Percentiles rank a stretch among this genome's conserved stretches.
phyloP scores from a whole-genome alignment of 2,888 invertebrate genomes.

The Phyllotreta striolata region DNA sequence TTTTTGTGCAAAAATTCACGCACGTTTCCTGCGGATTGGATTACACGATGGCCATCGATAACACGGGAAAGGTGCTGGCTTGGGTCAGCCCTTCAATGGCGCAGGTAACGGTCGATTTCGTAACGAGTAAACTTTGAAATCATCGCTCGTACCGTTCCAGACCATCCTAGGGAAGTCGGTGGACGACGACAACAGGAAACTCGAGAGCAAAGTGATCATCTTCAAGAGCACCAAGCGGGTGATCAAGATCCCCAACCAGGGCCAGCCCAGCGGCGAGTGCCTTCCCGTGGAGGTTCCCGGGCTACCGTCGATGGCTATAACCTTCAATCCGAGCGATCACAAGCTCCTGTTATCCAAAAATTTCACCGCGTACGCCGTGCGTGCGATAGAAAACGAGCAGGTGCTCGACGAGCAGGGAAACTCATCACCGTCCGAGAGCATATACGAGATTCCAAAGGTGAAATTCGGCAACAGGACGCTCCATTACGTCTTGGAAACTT shows the following conservation, averaged over 20 bases:
- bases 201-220: conserved; percentile 68
- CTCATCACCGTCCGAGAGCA: conserved; percentile 43
- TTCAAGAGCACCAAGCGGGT: conserved; percentile 78
- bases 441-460: conserved; percentile 46
- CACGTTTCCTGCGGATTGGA: conserved; percentile 77
- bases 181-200: conserved; percentile 65
- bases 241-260: conserved; percentile 69
- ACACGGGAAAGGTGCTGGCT: conserved; percentile 73
- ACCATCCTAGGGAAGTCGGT: conserved; percentile 64
- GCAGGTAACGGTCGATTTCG: conserved; percentile 62
- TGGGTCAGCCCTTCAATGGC: conserved; percentile 78
- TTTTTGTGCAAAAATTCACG: conserved; percentile 54
- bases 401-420: conserved; percentile 21
- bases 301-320: conserved; percentile 59
- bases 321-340: conserved; percentile 56
- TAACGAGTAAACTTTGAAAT: conserved; percentile 1
- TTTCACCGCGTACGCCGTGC: conserved; percentile 46
- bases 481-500: conserved; percentile 58
- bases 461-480: conserved; percentile 56
- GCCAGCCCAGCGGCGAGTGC: conserved; percentile 53
- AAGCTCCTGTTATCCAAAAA: conserved; percentile 51
- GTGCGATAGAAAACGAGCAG: conserved; percentile 47
- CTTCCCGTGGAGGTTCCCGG: conserved; percentile 60
- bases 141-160: conserved; percentile 56
- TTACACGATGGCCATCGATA: conserved; percentile 75